Evolutionary conservation across 2,888 invertebrate genomes (phyloP), one percentile per base, ranked within the genome.

Genomic region (Synanthedon vespiformis): DNA sequence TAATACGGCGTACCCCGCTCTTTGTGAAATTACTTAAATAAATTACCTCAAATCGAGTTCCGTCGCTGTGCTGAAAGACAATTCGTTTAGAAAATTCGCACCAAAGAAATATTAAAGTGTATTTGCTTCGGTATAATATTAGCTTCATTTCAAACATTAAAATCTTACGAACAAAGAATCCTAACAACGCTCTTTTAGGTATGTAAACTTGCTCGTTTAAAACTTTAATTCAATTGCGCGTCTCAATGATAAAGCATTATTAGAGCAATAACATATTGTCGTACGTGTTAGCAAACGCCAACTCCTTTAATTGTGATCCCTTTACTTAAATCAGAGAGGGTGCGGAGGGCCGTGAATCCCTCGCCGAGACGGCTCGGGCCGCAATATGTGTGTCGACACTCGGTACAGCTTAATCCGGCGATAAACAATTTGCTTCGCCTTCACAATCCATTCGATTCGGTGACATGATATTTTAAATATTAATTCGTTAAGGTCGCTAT

Each of bases 11-110:
- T 74, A 72, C 76, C 77, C 70, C 72, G 72, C 76, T 71, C 74
- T 77, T 77, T 77, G 80, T 77, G 67, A 73, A 80, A 82, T 84
- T 80, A 77, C 77, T 80, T 78, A 80, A 80, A 82, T 84, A 83
- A 82, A 82, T 84, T 80, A 79, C 74, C 64, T 64, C 61, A 70
- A 76, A 77, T 80, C 71, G 78, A 74, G 77, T 81, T 80, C 71
- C 69, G 72, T 67, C 68, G 64, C 63, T 60, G 62, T 64, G 64
- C 64, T 67, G 65, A 64, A 62, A 64, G 62, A 55, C 65, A 69
- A 72, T 68, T 76, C 70, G 68, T 69, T 72, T 66, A 70, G 70
- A 74, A 78, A 77, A 77, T 74, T 72, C 67, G 58, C 13, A 44
- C 14, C 44, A 14, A 44, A 44, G 44, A 44, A 44, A 44, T 44